A percentile compares a stretch with the other conserved stretches of the same genome.
phyloP scores from a whole-genome alignment of 2,113 vertebrate genomes.

The Meriones unguiculatus region DNA sequence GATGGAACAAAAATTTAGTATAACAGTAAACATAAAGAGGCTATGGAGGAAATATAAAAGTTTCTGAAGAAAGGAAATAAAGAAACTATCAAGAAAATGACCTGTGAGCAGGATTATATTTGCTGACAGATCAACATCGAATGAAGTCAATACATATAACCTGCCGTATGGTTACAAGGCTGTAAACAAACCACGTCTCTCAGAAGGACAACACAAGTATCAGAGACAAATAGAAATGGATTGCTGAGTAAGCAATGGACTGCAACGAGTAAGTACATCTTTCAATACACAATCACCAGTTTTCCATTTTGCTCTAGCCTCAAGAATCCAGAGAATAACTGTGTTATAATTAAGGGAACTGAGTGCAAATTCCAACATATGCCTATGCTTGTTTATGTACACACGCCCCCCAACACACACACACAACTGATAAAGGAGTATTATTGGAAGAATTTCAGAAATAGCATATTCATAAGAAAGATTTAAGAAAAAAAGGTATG shows the following conservation, averaged over 20 bases:
- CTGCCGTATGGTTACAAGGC: not conserved
- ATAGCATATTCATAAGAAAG: not conserved
- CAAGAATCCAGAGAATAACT: not conserved
- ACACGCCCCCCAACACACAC: not conserved
- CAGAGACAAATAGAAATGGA: not conserved
- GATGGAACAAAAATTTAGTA: not conserved
- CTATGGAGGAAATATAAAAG: not conserved
- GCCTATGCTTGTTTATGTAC: not conserved
- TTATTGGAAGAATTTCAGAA: not conserved
- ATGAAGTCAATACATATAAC: not conserved
- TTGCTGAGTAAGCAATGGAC: too few species aligned
- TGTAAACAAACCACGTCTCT: not conserved
- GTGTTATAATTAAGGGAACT: not conserved
- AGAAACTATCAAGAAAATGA: not conserved
- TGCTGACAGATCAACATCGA: not conserved
- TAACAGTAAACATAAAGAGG: not conserved
- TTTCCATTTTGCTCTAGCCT: not conserved
- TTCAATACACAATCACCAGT: not conserved
- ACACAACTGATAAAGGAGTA: not conserved
- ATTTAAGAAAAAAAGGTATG: not conserved
- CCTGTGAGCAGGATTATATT: not conserved
- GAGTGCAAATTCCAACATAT: not conserved
- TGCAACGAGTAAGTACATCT: not conserved
- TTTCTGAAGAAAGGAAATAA: not conserved
- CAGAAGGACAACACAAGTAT: not conserved